phyloP scores from a whole-genome alignment of 2,888 invertebrate genomes.

The Deilephila porcellus region DNA sequence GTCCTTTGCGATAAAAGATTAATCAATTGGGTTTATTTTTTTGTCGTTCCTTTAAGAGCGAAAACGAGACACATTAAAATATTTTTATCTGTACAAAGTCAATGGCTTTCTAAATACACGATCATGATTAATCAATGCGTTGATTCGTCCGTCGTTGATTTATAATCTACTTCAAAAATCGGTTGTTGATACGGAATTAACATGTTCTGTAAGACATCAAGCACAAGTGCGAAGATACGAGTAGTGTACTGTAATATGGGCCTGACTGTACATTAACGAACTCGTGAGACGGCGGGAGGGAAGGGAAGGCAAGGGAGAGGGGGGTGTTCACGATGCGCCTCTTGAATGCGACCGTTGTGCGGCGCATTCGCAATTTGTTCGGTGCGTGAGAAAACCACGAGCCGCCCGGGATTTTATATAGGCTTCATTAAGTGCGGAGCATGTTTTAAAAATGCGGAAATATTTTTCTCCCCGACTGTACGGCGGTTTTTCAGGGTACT shows the following conservation, averaged over 20 bases:
- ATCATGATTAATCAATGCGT: constrained; percentile 2
- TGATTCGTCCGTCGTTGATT: not conserved
- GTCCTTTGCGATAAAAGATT: not conserved
- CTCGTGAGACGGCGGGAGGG: constrained; percentile 43
- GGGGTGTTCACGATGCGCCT: constrained; percentile 36
- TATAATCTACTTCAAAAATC: not conserved
- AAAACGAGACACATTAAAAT: not conserved
- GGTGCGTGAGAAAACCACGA: constrained; percentile 40
- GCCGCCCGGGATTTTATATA: not conserved
- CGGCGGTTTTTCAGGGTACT: not conserved
- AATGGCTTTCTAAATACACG: not conserved
- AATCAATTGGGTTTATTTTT: not conserved
- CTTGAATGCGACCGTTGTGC: constrained; percentile 41
- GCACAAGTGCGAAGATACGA: not conserved
- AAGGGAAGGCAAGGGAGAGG: constrained; percentile 19
- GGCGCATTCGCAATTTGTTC: constrained; percentile 36
- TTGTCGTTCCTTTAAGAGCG: not conserved
- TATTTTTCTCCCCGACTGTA: not conserved
- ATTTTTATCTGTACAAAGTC: constrained; percentile 2
- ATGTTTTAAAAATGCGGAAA: constrained; percentile 14
- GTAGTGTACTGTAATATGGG: constrained; percentile 16
- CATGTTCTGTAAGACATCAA: constrained; percentile 6
- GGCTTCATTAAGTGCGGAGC: constrained; percentile 6
- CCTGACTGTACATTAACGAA: constrained; percentile 42
- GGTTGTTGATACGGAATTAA: not conserved